Conservation (phyloP, 2,797 vertebrate genomes). For the Siniperca obscura region DNA sequence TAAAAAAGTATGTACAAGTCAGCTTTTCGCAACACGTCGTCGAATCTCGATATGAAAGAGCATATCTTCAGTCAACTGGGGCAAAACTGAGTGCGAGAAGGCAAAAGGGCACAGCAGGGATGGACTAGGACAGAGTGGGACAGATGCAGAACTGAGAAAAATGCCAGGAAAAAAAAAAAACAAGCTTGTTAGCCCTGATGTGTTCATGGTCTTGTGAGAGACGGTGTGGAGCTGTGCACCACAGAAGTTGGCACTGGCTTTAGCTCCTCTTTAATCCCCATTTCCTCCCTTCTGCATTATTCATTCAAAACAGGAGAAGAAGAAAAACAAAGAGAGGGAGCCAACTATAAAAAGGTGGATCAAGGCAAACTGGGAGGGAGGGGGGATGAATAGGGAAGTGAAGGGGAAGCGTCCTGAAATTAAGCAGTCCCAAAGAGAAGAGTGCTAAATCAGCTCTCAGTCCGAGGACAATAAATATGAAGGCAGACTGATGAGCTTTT, state of each 20-base stretch:
- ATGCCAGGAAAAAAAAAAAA: constrained; percentile 40
- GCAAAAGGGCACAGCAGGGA: constrained; percentile 36
- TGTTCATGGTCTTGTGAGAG: constrained; percentile 68
- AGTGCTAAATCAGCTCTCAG: constrained; percentile 69
- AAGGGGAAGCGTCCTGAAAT: constrained; percentile 55
- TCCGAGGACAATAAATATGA: constrained; percentile 62
- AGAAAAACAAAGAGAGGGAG: constrained; percentile 69
- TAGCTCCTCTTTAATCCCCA: constrained; percentile 77
- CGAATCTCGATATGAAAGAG: constrained; percentile 31
- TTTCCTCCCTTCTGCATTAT: constrained; percentile 79
- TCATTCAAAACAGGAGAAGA: constrained; percentile 76
- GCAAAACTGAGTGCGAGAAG: constrained; percentile 29
- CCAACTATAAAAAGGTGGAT: constrained; percentile 77
- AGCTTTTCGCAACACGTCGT: not conserved
- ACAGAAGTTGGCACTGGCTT: constrained; percentile 74
- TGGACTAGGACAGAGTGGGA: constrained; percentile 53
- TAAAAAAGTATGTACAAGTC: not conserved
- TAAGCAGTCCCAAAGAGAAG: constrained; percentile 52
- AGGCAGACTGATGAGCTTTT: constrained; percentile 62
- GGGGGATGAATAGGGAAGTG: constrained; percentile 31
- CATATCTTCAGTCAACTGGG: constrained; percentile 35
- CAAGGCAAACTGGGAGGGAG: constrained; percentile 60
- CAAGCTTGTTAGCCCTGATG: constrained; percentile 73
- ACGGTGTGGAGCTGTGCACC: constrained; percentile 56
- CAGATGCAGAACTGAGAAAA: constrained; percentile 64